Percentiles rank a stretch among this genome's conserved stretches.
These are phyloP conservation scores for Miltochrista miniata DNA, from an alignment of 2,888 invertebrate genomes.

Conservation along the genomic window DNA sequence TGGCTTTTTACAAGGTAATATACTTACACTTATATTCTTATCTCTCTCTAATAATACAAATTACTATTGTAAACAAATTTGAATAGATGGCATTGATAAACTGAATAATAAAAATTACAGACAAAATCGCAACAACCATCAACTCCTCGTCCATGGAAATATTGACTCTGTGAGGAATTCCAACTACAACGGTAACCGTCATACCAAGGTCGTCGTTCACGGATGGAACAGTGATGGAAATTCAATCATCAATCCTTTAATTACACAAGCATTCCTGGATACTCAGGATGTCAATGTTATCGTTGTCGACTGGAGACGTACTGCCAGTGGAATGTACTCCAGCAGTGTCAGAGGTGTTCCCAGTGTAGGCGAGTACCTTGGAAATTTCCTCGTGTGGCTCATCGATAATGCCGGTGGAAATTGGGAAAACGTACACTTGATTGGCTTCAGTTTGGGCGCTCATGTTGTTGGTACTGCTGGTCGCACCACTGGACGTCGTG, in stretches of 20 bases:
- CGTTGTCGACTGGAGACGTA: conserved; percentile 55
- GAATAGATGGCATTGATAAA: too few relatives aligned
- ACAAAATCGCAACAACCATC: conserved; percentile 43
- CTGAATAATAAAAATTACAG: conserved; percentile 28
- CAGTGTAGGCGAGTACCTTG: conserved; percentile 51
- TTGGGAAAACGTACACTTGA: conserved; percentile 66
- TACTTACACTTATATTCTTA: too few relatives aligned
- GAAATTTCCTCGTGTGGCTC: conserved; percentile 58
- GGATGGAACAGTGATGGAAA: conserved; percentile 62
- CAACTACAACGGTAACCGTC: conserved; percentile 43
- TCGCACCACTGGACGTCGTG: conserved; percentile 22
- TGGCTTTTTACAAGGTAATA: conserved; percentile 60
- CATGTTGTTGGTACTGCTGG: conserved; percentile 54
- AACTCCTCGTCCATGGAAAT: conserved; percentile 41
- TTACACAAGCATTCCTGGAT: conserved; percentile 55
- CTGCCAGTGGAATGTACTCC: conserved; percentile 43
- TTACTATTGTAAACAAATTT: too few relatives aligned
- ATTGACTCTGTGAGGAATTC: conserved; percentile 41
- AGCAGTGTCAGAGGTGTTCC: conserved; percentile 48
- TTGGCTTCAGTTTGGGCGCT: background rate
- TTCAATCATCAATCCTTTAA: conserved; percentile 45
- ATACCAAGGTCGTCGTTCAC: conserved; percentile 48
- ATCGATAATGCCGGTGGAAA: conserved; percentile 56
- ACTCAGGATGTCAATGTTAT: conserved; percentile 56
- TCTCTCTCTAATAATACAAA: too few relatives aligned